Percentiles rank a stretch among this genome's conserved stretches.
Evolutionary conservation across 2,797 vertebrate species (phyloP).

Genomic region (Diplodus puntazzo): DNA sequence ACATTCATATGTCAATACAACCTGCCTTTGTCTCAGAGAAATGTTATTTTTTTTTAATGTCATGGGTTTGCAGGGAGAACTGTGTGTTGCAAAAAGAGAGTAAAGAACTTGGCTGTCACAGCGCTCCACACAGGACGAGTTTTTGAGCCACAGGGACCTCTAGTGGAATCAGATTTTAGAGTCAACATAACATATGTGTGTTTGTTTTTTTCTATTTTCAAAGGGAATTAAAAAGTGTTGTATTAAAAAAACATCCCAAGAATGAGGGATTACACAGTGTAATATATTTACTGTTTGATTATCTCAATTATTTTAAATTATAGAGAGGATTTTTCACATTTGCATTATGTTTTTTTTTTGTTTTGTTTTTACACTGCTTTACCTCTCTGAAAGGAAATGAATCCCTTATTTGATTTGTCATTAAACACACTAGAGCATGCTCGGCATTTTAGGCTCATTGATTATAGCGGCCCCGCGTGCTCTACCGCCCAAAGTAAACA

Average conservation of each 20-base stretch:
- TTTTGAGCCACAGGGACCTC: conserved; percentile 96
- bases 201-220: conserved; percentile 34
- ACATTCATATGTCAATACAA: conserved; percentile 20
- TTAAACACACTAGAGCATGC: conserved; percentile 12
- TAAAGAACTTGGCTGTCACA: conserved; percentile 71
- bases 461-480: conserved; percentile 34
- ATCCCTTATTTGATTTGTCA: conserved; percentile 44
- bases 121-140: conserved; percentile 74
- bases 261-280: background rate
- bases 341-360: conserved; percentile 4
- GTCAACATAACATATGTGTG: conserved; percentile 49
- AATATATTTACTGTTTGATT: conserved; percentile 1
- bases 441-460: conserved; percentile 38
- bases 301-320: conserved; percentile 20
- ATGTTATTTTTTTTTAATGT: conserved; percentile 23
- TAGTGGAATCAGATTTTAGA: conserved; percentile 87
- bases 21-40: conserved; percentile 39
- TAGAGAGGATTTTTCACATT: conserved; percentile 11
- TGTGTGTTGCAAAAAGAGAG: conserved; percentile 50
- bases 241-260: conserved; percentile 34
- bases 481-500: conserved; percentile 60
- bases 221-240: conserved; percentile 30
- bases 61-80: conserved; percentile 45
- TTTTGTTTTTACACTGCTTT: background rate
- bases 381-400: conserved; percentile 9